Evolutionary conservation across 2,113 vertebrate genomes (phyloP).

Genomic region (Alligator mississippiensis): DNA sequence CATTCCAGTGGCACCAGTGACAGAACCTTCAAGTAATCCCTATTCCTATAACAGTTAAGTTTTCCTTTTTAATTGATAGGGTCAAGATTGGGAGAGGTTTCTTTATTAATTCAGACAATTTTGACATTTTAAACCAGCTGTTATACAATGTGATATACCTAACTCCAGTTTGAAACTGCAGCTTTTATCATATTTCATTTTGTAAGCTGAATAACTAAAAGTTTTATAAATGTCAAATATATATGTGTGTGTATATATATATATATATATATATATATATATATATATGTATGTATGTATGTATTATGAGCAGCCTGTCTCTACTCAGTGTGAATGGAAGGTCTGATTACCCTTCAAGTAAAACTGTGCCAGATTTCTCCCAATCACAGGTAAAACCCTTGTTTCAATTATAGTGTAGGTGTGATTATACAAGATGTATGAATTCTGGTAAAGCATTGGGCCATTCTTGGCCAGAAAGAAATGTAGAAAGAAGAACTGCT

Average conservation of each 20-base stretch:
- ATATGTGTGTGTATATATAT: neutral
- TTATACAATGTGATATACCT: conserved; percentile 5
- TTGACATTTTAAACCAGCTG: conserved; percentile 49
- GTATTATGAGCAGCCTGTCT: neutral
- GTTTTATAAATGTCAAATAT: conserved; percentile 13
- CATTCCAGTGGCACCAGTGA: neutral
- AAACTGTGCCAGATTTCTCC: neutral
- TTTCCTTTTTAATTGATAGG: conserved; percentile 31
- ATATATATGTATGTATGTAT: neutral
- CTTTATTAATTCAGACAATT: conserved; percentile 42
- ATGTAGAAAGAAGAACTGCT: neutral
- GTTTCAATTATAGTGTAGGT: neutral
- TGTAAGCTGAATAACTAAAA: conserved; percentile 9
- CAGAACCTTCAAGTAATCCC: neutral
- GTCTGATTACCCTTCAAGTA: neutral
- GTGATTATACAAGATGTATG: neutral
- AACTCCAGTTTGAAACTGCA: conserved; percentile 34
- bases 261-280: neutral
- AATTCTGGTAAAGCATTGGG: neutral
- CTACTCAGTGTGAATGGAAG: neutral
- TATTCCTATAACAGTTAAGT: conserved; percentile 13
- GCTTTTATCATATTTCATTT: conserved; percentile 16
- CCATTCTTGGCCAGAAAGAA: neutral
- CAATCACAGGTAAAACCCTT: neutral
- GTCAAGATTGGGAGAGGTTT: conserved; percentile 25